phyloP scores from a whole-genome alignment of 2,113 vertebrate genomes.

The Tautogolabrus adspersus region DNA sequence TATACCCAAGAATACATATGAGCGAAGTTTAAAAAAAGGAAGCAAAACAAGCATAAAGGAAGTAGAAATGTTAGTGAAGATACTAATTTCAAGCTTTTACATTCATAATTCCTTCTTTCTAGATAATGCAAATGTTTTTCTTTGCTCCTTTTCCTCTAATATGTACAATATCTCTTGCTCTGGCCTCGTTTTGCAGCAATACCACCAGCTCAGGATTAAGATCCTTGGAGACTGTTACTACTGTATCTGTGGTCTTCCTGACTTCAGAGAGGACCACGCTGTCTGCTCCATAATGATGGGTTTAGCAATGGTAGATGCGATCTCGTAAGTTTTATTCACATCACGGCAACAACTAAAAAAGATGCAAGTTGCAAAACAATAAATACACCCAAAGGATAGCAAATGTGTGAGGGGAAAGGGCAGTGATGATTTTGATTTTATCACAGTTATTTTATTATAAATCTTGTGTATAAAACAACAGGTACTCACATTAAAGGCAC shows the following conservation, averaged over 20 bases:
- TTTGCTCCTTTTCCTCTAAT: not conserved
- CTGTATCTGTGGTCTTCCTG: conserved; percentile 95
- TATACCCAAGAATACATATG: no score
- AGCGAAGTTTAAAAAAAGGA: no score
- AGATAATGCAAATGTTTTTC: not conserved
- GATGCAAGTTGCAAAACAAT: not conserved
- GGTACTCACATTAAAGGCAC: not conserved
- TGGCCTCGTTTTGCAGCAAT: conserved; percentile 79
- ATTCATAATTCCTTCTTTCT: not conserved
- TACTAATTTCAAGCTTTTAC: not conserved
- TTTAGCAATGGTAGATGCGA: conserved; percentile 95
- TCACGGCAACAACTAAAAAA: not conserved
- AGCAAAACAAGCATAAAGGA: no score
- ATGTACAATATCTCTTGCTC: not conserved
- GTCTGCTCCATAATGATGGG: conserved; percentile 96
- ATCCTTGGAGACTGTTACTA: conserved; percentile 98
- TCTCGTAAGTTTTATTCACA: conserved; percentile 86
- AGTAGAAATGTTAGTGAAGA: no score
- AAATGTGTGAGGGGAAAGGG: not conserved
- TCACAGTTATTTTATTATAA: not conserved
- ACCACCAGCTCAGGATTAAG: conserved; percentile 95
- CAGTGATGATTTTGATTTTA: no score
- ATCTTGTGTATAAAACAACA: not conserved
- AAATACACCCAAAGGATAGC: no score
- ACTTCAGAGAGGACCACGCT: conserved; percentile 93